Evolutionary conservation across 2,797 vertebrate genomes (phyloP).

Genomic region (Sphenodon punctatus): DNA sequence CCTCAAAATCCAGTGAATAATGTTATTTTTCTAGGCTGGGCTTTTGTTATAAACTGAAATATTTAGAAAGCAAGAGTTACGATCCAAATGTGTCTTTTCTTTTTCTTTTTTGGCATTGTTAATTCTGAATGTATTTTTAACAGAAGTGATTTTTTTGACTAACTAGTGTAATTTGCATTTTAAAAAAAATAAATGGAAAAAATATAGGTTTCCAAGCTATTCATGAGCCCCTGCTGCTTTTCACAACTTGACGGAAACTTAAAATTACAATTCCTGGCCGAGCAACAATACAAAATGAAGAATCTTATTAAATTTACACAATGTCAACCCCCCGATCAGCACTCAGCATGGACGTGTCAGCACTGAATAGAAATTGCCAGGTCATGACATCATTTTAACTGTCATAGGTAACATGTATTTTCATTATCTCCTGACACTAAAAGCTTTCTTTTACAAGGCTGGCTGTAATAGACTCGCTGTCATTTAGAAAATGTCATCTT

Average conservation of each 20-base stretch:
- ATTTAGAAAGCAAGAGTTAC: constrained; percentile 78
- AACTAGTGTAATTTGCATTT: constrained; percentile 85
- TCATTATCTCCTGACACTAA: constrained; percentile 63
- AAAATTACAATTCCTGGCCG: constrained; percentile 26
- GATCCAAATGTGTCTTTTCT: constrained; percentile 75
- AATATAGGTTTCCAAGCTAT: constrained; percentile 73
- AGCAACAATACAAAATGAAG: constrained; percentile 46
- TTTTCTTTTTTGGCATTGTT: constrained; percentile 76
- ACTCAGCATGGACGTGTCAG: constrained; percentile 38
- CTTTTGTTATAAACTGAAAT: constrained; percentile 82
- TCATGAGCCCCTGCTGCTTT: constrained; percentile 53
- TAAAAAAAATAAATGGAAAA: constrained; percentile 81
- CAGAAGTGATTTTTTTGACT: constrained; percentile 83
- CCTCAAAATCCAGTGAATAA: constrained; percentile 81
- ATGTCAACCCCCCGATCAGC: constrained; percentile 9
- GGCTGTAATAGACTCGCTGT: constrained; percentile 38
- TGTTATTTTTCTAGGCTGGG: constrained; percentile 85
- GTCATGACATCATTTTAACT: constrained; percentile 65
- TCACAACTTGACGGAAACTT: constrained; percentile 37
- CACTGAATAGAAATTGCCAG: constrained; percentile 61
- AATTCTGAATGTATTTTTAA: constrained; percentile 87
- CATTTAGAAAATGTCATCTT: constrained; percentile 39
- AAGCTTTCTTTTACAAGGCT: constrained; percentile 56
- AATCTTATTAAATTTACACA: constrained; percentile 58
- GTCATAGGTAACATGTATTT: constrained; percentile 56